A percentile compares a stretch with the other conserved stretches of the same genome.
These are phyloP conservation scores for Tympanuchus pallidicinctus DNA, from an alignment of 2,113 vertebrate genomes.

Conservation along the genomic window DNA sequence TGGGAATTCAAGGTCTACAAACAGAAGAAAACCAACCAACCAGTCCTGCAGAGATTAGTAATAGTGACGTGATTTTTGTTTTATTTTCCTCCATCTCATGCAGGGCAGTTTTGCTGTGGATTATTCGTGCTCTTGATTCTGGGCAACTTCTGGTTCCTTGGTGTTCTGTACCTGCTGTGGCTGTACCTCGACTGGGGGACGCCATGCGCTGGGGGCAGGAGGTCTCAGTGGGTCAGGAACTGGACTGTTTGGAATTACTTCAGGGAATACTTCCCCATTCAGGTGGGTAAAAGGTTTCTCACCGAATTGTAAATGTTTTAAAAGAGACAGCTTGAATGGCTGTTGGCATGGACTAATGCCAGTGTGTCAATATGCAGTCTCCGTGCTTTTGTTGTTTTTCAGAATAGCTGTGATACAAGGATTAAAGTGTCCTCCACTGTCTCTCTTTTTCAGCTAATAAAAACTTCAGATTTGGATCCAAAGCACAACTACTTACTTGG, in stretches of 20 bases:
- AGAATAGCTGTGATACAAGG: neutral
- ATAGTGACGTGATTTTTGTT: neutral
- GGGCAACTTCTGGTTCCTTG: constrained; percentile 87
- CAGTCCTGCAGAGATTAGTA: neutral
- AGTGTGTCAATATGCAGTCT: neutral
- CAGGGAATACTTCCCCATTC: constrained; percentile 92
- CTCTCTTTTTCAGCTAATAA: constrained; percentile 76
- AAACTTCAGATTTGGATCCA: constrained; percentile 80
- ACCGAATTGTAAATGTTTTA: neutral
- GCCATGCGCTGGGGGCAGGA: constrained; percentile 85
- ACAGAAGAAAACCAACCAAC: neutral
- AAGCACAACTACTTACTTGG: constrained; percentile 82
- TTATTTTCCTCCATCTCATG: neutral
- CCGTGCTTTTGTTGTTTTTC: neutral
- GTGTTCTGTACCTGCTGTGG: constrained; percentile 87
- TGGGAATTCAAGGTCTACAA: neutral
- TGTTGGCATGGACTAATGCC: rapidly evolving
- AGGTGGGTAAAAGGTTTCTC: constrained; percentile 74
- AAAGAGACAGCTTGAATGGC: neutral
- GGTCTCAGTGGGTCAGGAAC: constrained; percentile 81
- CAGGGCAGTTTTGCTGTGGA: constrained; percentile 83
- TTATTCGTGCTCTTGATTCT: constrained; percentile 81
- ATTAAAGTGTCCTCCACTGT: neutral
- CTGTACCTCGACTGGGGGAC: constrained; percentile 90
- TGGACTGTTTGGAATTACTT: constrained; percentile 89